Evolutionary conservation across 1,140 invertebrate species (phyloP), one percentile per base, ranked within the genome.

Genomic region (Drosophila lowei): DNA sequence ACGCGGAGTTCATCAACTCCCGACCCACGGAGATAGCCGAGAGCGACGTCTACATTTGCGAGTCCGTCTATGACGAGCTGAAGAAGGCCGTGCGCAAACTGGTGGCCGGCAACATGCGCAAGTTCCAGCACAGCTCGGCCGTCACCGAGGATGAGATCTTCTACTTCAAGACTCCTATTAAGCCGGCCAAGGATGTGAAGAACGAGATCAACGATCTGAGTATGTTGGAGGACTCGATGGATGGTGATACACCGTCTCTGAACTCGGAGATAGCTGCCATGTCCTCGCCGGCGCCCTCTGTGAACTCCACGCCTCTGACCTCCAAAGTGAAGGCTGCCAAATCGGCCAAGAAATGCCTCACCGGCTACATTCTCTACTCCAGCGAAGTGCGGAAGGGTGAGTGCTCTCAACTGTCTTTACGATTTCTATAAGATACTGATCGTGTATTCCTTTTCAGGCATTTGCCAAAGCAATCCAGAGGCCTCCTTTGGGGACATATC

Each of bases 321-420:
- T 92, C 93, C 9, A 93, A 93, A 77, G 54, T 72, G 2, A 90
- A 79, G 53, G 59, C 52, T 4, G 60, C 55, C 8, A 78, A 72
- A 57, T 61, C 76, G 16, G 53, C 73, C 25, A 95, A 90, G 96
- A 98, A 98, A 93, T 93, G 98, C 73, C 96, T 99, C 65, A 99
- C 98, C 80, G 98, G 98, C 9, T 99, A 99, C 92, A 99, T 99
- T 89, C 94, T 99, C 23, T 99, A 99, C 93, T 99, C 99, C 13
- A 96, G 98, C 91, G 99, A 99, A 93, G 95, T 99, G 41, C 94
- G 99, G 93, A 98, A 94, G 86, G 94, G 98, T 91, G 46, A 73
- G 59, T 30, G 34, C 11, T 38, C 34, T 13, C 11, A 11, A 8
- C 9, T 0, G 0, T 15, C 3, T 11, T 1, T 15, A 8, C 6